Percentiles rank a stretch among this genome's conserved stretches.
Conservation (phyloP, 2,888 invertebrate genomes). For the Eristalis tenax region DNA sequence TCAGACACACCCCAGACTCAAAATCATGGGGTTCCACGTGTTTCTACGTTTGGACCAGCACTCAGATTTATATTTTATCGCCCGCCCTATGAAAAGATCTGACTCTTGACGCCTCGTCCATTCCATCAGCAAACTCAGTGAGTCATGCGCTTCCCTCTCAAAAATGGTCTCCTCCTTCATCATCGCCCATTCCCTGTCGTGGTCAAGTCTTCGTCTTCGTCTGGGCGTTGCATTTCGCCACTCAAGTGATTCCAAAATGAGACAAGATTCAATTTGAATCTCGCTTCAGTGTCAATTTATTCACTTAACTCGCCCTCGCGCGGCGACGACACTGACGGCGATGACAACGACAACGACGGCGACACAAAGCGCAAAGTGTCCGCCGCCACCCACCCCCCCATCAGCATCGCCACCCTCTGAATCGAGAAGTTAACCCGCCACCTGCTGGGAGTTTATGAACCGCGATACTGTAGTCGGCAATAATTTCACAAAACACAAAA, state of each 20-base stretch:
- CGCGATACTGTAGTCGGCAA: conserved; percentile 69
- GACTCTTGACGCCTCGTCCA: background rate
- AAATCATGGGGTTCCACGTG: too few relatives aligned
- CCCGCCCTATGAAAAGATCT: background rate
- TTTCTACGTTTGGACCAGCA: too few relatives aligned
- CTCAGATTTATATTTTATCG: too few relatives aligned
- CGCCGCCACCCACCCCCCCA: conserved; percentile 26
- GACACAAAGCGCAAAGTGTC: conserved; percentile 24
- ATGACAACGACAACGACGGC: background rate
- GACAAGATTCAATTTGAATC: conserved; percentile 55
- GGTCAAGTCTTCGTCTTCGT: too few relatives aligned
- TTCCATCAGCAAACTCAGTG: background rate
- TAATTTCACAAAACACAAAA: conserved; percentile 56
- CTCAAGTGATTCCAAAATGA: conserved; percentile 38
- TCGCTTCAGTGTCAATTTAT: conserved; percentile 9
- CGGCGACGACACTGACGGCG: conserved; percentile 17
- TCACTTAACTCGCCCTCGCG: conserved; percentile 20
- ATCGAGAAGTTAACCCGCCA: conserved; percentile 36
- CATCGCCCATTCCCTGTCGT: background rate
- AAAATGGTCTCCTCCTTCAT: background rate
- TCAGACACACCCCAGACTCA: too few relatives aligned
- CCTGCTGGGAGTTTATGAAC: conserved; percentile 71
- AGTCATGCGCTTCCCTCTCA: background rate
- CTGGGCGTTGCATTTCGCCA: background rate
- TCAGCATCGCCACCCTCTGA: background rate